Evolutionary conservation across 2,797 vertebrate genomes (phyloP).

Genomic region (Etheostoma nigrum): DNA sequence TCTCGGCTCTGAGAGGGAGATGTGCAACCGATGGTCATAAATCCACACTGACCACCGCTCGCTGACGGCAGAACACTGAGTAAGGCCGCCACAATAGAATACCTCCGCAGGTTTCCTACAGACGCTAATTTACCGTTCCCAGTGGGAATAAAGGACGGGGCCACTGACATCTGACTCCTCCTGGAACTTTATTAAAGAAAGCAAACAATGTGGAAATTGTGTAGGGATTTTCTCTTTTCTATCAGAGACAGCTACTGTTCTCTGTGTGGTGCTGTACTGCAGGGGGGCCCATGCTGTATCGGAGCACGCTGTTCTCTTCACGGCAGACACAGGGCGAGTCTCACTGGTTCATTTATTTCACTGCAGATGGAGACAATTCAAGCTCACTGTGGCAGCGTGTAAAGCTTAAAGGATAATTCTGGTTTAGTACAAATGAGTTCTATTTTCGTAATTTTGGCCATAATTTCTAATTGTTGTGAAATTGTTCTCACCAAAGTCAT

Average conservation of each 20-base stretch:
- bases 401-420: conserved; percentile 40
- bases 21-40: conserved; percentile 83
- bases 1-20: conserved; percentile 73
- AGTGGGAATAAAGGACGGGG: conserved; percentile 78
- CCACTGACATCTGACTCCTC: conserved; percentile 86
- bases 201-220: conserved; percentile 86
- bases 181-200: conserved; percentile 83
- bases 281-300: conserved; percentile 53
- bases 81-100: conserved; percentile 73
- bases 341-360: conserved; percentile 77
- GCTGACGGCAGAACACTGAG: conserved; percentile 75
- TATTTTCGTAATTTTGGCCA: conserved; percentile 10
- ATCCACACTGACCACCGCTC: conserved; percentile 81
- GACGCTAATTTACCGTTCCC: conserved; percentile 83
- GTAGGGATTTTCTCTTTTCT: conserved; percentile 78
- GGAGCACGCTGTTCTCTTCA: conserved; percentile 75
- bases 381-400: conserved; percentile 46
- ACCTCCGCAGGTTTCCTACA: conserved; percentile 77
- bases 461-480: conserved; percentile 7
- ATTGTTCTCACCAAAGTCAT: background rate
- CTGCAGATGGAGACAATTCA: conserved; percentile 70
- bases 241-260: conserved; percentile 78
- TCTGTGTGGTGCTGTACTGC: conserved; percentile 63
- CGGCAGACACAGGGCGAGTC: conserved; percentile 69
- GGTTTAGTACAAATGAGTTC: conserved; percentile 32